Base-by-base conservation (phyloP, 2,888 invertebrate genomes). In the Sicus ferrugineus region DNA sequence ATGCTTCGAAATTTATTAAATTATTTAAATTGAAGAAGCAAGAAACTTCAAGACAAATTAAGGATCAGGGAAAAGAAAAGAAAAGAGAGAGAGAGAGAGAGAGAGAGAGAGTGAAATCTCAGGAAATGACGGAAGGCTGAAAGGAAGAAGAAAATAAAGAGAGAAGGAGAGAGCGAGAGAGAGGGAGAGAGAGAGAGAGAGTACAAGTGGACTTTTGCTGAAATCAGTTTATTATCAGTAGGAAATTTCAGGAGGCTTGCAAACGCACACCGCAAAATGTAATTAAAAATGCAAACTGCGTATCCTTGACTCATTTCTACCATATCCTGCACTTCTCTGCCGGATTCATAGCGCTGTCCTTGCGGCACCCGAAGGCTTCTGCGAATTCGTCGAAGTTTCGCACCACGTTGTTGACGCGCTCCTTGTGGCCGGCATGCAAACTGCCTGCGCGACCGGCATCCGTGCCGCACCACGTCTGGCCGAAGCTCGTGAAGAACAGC, bases 401-500 rank as follows among this genome's bases (percentile, higher is more conserved):
- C 61, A 83, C 68, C 1, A 76, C 82, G 73, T 83, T 81, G 67
- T 83, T 83, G 2, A 84, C 81, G 11, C 83, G 75, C 28, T 82
- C 82, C 11, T 70, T 70, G 26, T 83, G 81, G 0, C 68, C 52
- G 21, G 80, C 77, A 52, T 83, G 84, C 4, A 77, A 65, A 16
- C 16, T 31, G 42, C 16, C 68, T 26, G 9, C 31, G 11, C 6
- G 7, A 19, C 5, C 31, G 3, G 58, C 72, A 4, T 74, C 73
- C 0, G 71, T 58, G 5, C 80, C 80, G 11, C 83, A 83, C 82
- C 83, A 84, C 21, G 77, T 79, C 68, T 83, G 84, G 0, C 84
- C 83, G 34, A 79, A 83, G 30, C 81, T 79, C 11, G 79, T 67
- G 69, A 84, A 83, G 71, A 83, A 84, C 38, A 75, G 30, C 48